Base-by-base conservation (phyloP, 2,797 vertebrate genomes). In the Philypnodon macrostomus region DNA sequence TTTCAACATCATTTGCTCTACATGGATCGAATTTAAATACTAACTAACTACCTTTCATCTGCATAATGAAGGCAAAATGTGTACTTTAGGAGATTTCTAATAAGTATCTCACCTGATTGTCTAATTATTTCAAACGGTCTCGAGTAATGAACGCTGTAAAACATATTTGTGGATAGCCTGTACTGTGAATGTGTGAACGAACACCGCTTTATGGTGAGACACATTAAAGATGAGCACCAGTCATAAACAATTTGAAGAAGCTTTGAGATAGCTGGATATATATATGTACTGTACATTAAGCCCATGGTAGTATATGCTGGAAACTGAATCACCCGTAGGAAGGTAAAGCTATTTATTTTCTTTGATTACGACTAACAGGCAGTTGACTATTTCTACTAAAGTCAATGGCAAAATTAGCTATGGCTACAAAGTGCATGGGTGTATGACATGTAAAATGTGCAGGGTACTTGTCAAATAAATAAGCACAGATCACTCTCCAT, bases 1-100 rank as follows among this genome's bases (percentile, higher is more conserved):
- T n/a, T 52, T 5, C 42, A 47, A 47, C 46, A 39, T 35, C 23
- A 23, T 12, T 23, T 52, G 32, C 36, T 36, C 53, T 65, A 57
- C 17, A 53, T 12, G 31, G 18, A 40, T 23, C 1, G 1, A 1
- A 45, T 61, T 46, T 51, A 21, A 53, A 53, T 48, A 31, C 21
- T 38, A 32, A 31, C 21, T 38, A 32, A 57, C 9, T 19, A 19
- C 14, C 47, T 55, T 19, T 26, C 18, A 39, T 35, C 23, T 7
- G 24, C 13, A 47, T 33, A 27, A 51, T 54, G 21, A 49, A 48
- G 17, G 37, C 10, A 45, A 54, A 27, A 16, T 5, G 13, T 44
- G 12, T 35, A 7, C 15, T 8, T 39, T 4, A 36, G 6, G 6
- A 31, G 18, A 36, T 10, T 44, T 46, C 19, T 29, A 6, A 2